A percentile compares a stretch with the other conserved stretches of the same genome.
phyloP scores from a whole-genome alignment of 2,113 vertebrate species.

The Datnioides undecimradiatus region DNA sequence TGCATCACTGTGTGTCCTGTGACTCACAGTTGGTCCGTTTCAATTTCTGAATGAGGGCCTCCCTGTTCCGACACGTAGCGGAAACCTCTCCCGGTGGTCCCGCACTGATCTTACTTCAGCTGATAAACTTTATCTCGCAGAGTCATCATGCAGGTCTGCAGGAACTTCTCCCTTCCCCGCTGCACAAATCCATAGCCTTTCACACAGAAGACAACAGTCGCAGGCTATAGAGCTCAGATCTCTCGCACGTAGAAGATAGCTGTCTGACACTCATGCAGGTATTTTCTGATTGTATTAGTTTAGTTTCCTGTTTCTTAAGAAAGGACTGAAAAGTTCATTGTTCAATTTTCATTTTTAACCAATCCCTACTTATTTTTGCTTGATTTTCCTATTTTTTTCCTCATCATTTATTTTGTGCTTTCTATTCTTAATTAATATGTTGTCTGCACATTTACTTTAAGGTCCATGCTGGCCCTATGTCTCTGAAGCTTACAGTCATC shows the following conservation, averaged over 20 bases:
- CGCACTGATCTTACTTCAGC: slow-evolving; percentile 72
- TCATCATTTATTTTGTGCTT: neutral
- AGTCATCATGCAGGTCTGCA: slow-evolving; percentile 70
- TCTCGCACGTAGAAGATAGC: neutral
- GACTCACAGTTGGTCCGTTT: slow-evolving; percentile 35
- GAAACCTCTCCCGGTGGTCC: slow-evolving; percentile 84
- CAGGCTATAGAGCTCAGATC: slow-evolving; percentile 8
- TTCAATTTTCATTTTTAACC: neutral
- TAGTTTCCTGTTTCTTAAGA: neutral
- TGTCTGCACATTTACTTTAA: slow-evolving; percentile 39
- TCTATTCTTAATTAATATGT: neutral
- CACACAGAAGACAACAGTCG: slow-evolving; percentile 1
- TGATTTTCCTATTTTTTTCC: neutral
- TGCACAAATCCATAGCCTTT: slow-evolving; percentile 17
- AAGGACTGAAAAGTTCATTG: neutral
- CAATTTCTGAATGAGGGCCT: slow-evolving; percentile 59
- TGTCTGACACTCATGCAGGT: neutral
- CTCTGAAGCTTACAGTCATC: neutral
- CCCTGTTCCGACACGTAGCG: slow-evolving; percentile 73
- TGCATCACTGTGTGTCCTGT: slow-evolving; percentile 25
- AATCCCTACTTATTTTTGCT: neutral
- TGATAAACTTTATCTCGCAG: slow-evolving; percentile 83
- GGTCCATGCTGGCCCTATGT: slow-evolving; percentile 37
- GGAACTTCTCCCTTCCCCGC: slow-evolving; percentile 31
- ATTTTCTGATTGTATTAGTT: neutral